Conservation (phyloP, 2,888 invertebrate genomes). For the Geophilus truncorum region DNA sequence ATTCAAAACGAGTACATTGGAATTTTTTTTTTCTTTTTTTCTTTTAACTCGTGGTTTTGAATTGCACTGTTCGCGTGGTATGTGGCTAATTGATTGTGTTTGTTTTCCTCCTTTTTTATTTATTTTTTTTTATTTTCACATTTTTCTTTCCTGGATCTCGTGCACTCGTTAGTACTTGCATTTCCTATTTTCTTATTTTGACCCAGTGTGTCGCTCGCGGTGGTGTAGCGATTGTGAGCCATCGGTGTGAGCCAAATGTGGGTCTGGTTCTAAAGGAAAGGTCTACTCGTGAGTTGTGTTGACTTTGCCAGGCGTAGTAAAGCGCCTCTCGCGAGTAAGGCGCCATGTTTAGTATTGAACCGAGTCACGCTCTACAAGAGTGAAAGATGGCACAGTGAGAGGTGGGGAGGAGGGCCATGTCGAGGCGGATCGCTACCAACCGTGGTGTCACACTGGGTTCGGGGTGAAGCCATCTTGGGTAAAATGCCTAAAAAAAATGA, state of each 20-base stretch:
- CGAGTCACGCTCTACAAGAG: constrained; percentile 22
- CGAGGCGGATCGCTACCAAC: constrained; percentile 13
- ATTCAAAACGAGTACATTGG: too few relatives aligned
- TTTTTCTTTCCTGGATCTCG: background rate
- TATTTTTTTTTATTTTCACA: background rate
- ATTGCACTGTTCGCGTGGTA: background rate
- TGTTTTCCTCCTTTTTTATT: background rate
- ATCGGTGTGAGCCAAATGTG: constrained; percentile 2
- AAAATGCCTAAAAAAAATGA: background rate
- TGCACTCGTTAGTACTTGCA: background rate
- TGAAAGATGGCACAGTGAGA: constrained; percentile 18
- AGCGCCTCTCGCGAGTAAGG: constrained; percentile 15
- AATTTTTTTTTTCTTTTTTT: background rate
- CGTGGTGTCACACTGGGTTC: background rate
- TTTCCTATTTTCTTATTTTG: constrained; percentile 1
- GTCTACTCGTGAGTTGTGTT: constrained; percentile 25
- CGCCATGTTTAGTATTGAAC: constrained; percentile 23
- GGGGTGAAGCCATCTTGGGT: constrained; percentile 17
- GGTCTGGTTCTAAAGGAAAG: constrained; percentile 7
- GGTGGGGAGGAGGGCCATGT: background rate
- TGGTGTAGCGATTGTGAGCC: background rate
- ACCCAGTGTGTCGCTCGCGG: constrained; percentile 7
- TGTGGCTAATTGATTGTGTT: constrained; percentile 25
- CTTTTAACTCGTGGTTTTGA: background rate
- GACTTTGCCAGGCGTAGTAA: constrained; percentile 22